phyloP scores from a whole-genome alignment of 2,888 invertebrate species.

The Cremastinae sp. region DNA sequence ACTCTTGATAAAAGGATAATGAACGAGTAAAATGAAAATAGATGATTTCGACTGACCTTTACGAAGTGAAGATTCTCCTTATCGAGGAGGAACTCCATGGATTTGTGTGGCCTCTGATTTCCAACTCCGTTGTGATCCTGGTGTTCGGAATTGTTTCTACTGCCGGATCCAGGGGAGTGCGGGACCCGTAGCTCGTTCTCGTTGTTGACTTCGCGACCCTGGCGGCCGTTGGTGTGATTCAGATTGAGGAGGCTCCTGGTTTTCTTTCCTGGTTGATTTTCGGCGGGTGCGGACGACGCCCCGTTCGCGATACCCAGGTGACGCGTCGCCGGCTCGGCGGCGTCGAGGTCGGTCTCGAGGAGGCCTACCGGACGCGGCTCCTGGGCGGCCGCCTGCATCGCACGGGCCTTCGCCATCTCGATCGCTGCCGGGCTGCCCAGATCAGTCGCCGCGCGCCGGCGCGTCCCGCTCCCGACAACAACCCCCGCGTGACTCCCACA shows the following conservation, averaged over 20 bases:
- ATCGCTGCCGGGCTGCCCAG: conserved; percentile 79
- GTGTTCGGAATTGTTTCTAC: conserved; percentile 75
- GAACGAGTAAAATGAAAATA: neutral
- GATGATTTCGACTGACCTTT: conserved; percentile 84
- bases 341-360: conserved; percentile 95
- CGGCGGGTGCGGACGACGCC: conserved; percentile 65
- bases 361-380: conserved; percentile 86
- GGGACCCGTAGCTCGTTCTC: conserved; percentile 78
- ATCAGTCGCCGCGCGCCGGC: conserved; percentile 80
- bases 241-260: conserved; percentile 86
- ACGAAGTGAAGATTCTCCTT: conserved; percentile 93
- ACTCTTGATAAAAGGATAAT: neutral
- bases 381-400: conserved; percentile 78
- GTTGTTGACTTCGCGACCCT: conserved; percentile 81
- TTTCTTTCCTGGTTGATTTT: conserved; percentile 80
- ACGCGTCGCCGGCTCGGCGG: conserved; percentile 81
- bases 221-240: conserved; percentile 73
- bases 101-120: conserved; percentile 87
- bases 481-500: conserved; percentile 73
- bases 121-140: conserved; percentile 67
- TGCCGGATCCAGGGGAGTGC: conserved; percentile 78
- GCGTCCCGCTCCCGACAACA: conserved; percentile 69
- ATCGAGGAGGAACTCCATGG: conserved; percentile 97
- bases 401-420: conserved; percentile 80
- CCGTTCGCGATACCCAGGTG: conserved; percentile 45